Evolutionary conservation across 2,113 vertebrate species (phyloP), one percentile per base, ranked within the genome.

Genomic region (Cyanocitta stelleri): DNA sequence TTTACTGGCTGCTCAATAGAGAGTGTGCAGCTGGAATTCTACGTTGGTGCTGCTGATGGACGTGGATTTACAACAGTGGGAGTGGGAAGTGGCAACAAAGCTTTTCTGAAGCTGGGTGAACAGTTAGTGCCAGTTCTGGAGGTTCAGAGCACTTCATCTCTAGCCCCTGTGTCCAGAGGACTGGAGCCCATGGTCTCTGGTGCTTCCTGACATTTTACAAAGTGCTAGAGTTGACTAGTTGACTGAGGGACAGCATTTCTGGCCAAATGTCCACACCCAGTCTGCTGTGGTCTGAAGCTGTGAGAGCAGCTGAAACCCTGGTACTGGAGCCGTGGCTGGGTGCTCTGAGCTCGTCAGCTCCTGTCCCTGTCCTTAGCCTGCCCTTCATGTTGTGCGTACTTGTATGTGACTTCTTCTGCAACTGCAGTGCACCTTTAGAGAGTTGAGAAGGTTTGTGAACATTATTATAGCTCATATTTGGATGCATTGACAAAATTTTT

Each of bases 241-340:
- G 35, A 11, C 13, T 19, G 63, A 76, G 52, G 81, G 54, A 20
- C 39, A 24, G 27, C 17, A 3, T 62, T 92, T 62, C 32, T 61
- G 52, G 54, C 66, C 30, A 39, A 12, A 27, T 2, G 3, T 54
- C 54, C 26, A 7, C 29, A 21, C 6, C 4, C 29, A 11, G 2
- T 10, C 0, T 21, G 21, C 49, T 27, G 4, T 16, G 59, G 41
- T 22, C 6, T 1, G 3, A 61, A 48, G n/a, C 2, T 62, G 9
- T 22, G 44, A 64, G 73, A 29, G 56, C 41, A 56, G 46, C 83
- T 75, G 64, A 39, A 78, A 21, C 24, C 10, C 48, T 37, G 27
- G 12, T 18, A 0, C 35, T n/a, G 71, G 35, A 68, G 29, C 61
- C 3, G 66, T 51, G 33, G 3, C 19, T 30, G 30, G 32, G 33